Evolutionary conservation across 2,888 invertebrate genomes (phyloP).

Genomic region (Bellardia pandia): DNA sequence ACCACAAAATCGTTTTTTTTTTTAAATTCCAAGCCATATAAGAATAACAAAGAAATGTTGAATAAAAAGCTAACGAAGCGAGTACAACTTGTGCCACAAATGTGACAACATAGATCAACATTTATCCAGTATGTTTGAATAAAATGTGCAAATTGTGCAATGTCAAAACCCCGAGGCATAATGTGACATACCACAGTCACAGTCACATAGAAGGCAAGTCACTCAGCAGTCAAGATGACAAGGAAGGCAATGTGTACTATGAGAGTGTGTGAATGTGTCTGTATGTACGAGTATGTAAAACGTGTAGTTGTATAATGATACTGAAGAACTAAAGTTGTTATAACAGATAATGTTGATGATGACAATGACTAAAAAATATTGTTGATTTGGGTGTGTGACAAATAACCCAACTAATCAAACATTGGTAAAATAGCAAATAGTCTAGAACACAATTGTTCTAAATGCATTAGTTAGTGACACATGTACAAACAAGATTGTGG

Average conservation of each 20-base stretch:
- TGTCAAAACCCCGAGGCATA: conserved; percentile 69
- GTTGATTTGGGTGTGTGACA: conserved; percentile 48
- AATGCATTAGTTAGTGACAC: conserved; percentile 37
- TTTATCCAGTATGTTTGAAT: conserved; percentile 65
- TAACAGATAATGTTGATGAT: conserved; percentile 46
- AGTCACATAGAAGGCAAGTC: conserved; percentile 48
- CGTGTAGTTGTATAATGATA: conserved; percentile 16
- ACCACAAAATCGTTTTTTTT: conserved; percentile 70
- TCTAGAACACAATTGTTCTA: conserved; percentile 47
- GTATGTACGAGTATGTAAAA: neutral
- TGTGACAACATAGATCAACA: conserved; percentile 68
- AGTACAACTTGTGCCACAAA: conserved; percentile 69
- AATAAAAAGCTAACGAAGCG: conserved; percentile 71
- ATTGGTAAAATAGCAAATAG: conserved; percentile 46
- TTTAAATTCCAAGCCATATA: conserved; percentile 45
- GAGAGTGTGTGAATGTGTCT: neutral
- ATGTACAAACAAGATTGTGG: neutral
- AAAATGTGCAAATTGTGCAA: conserved; percentile 71
- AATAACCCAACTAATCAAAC: conserved; percentile 50
- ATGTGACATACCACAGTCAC: conserved; percentile 58
- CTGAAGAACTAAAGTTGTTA: conserved; percentile 50
- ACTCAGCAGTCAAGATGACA: conserved; percentile 54
- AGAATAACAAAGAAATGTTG: conserved; percentile 48
- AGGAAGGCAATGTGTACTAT: conserved; percentile 1
- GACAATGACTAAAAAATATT: conserved; percentile 21